These are phyloP conservation scores for Pseudanteris insignis DNA, from an alignment of 2,888 invertebrate species.

Conservation along the genomic window DNA sequence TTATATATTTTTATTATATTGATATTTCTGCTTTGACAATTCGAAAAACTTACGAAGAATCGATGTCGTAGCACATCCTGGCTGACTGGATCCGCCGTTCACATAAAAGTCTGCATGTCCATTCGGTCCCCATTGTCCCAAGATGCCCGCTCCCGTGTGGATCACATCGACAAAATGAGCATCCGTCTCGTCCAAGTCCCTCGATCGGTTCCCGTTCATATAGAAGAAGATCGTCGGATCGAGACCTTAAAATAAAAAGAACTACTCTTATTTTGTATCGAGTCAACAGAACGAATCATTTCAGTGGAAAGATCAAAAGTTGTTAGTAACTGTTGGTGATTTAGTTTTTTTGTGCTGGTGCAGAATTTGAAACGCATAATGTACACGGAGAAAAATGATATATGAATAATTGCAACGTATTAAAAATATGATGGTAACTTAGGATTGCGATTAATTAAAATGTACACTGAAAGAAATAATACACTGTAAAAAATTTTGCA, in stretches of 20 bases:
- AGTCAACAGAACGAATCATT: constrained; percentile 11
- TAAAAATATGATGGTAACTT: too few relatives aligned
- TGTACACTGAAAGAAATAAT: too few relatives aligned
- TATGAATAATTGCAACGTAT: too few relatives aligned
- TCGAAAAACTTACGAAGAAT: constrained; percentile 86
- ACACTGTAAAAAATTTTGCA: too few relatives aligned
- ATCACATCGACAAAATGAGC: constrained; percentile 85
- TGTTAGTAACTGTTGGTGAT: constrained; percentile 1
- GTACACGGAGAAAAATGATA: too few relatives aligned
- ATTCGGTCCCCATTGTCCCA: constrained; percentile 89
- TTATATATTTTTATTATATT: too few relatives aligned
- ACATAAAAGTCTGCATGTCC: constrained; percentile 91
- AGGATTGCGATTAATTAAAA: too few relatives aligned
- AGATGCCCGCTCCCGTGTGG: constrained; percentile 87
- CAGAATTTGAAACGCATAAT: too few relatives aligned
- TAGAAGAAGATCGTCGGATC: constrained; percentile 88
- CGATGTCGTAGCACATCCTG: constrained; percentile 84
- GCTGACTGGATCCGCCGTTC: constrained; percentile 88
- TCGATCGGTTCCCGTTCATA: constrained; percentile 81
- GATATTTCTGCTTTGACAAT: too few relatives aligned
- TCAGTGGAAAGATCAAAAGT: neutral
- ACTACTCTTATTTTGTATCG: constrained; percentile 42
- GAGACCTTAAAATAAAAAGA: constrained; percentile 69
- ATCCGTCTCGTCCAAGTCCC: constrained; percentile 81
- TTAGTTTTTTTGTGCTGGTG: too few relatives aligned